These are phyloP conservation scores for Hedya salicella DNA, from an alignment of 2,888 invertebrate genomes.

Conservation along the genomic window DNA sequence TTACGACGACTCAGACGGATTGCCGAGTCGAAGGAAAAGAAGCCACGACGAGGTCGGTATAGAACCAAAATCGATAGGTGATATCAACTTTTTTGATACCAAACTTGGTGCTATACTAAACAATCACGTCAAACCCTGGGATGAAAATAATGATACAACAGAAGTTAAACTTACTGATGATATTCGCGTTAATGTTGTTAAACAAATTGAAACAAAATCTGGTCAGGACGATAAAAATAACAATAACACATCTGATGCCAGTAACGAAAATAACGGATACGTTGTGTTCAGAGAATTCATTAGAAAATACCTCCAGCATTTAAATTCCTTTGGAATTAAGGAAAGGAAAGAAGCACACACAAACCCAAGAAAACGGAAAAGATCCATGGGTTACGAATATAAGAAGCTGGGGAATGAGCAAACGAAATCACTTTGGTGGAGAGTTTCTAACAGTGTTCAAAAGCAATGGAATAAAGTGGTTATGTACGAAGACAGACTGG, in stretches of 20 bases:
- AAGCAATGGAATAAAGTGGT: slow-evolving; percentile 18
- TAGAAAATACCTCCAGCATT: not conserved
- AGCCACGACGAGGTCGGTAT: not conserved
- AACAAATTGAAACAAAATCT: not conserved
- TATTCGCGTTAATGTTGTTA: not conserved
- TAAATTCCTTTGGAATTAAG: not conserved
- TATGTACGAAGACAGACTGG: not conserved
- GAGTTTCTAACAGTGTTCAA: slow-evolving; percentile 6
- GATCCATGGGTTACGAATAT: not conserved
- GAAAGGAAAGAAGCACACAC: not conserved
- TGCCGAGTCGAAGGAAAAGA: slow-evolving; percentile 20
- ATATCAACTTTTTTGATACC: not conserved
- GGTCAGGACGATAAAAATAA: not conserved
- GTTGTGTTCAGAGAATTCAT: not conserved
- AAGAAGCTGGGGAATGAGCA: slow-evolving; percentile 6
- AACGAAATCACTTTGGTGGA: slow-evolving; percentile 15
- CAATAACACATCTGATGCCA: not conserved
- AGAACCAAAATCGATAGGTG: not conserved
- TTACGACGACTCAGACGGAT: slow-evolving; percentile 19
- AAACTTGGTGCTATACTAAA: not conserved
- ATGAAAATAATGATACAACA: not conserved
- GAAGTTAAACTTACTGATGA: not conserved
- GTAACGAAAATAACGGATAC: not conserved
- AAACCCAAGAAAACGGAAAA: slow-evolving; percentile 2
- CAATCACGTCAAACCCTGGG: not conserved